Conservation (phyloP, 2,113 vertebrate genomes). For the Sisor rabdophorus region DNA sequence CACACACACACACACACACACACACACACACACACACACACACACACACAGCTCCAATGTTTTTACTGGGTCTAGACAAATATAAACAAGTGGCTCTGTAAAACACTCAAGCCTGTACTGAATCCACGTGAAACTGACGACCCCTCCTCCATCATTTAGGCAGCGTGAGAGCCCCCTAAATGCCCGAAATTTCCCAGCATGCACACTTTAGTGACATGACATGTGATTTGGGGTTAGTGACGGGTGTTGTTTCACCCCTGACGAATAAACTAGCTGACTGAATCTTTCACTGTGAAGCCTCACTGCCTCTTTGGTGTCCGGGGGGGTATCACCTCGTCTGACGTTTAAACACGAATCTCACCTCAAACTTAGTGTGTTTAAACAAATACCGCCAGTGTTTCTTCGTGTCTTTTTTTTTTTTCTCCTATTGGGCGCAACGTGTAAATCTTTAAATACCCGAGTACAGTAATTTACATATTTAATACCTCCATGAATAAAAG, state of each 20-base stretch:
- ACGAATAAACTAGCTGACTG: neutral
- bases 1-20: neutral
- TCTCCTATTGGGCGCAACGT: neutral
- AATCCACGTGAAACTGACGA: neutral
- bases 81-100: constrained; percentile 33
- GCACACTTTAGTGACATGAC: constrained; percentile 15
- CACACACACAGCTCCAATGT: neutral
- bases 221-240: constrained; percentile 18
- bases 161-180: constrained; percentile 20
- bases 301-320: neutral
- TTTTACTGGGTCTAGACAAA: constrained; percentile 33
- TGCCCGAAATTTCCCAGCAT: constrained; percentile 23
- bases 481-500: constrained; percentile 30
- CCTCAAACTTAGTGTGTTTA: neutral
- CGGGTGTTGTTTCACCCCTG: constrained; percentile 24
- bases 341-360: constrained; percentile 4
- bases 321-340: constrained; percentile 14
- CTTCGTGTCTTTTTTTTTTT: neutral
- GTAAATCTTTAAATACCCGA: constrained; percentile 3
- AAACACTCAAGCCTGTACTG: constrained; percentile 3
- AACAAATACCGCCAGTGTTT: neutral
- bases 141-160: neutral
- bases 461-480: constrained; percentile 27
- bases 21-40: too few species aligned
- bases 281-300: constrained; percentile 1